Percentiles rank a stretch among this genome's conserved stretches.
phyloP scores from a whole-genome alignment of 2,797 vertebrate species.

The Cercopithecus neglectus region DNA sequence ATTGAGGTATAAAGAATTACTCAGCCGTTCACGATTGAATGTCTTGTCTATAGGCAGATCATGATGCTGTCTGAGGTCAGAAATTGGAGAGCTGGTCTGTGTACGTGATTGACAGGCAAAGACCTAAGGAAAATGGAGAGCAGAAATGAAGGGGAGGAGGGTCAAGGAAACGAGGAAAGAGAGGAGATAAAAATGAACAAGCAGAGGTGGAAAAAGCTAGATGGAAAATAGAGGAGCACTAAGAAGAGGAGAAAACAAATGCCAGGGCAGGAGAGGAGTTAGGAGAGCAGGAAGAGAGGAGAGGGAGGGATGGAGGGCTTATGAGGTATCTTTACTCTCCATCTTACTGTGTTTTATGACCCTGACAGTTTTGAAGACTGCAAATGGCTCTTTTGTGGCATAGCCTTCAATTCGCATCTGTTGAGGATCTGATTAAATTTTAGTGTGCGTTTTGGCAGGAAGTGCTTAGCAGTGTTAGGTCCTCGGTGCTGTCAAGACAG shows the following conservation, averaged over 20 bases:
- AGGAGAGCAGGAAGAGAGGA: background rate
- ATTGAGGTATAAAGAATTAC: background rate
- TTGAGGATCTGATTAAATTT: background rate
- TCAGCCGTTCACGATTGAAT: background rate
- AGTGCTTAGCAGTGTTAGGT: background rate
- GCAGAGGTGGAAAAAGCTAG: background rate
- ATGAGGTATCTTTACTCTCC: background rate
- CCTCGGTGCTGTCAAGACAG: background rate
- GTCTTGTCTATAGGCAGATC: background rate
- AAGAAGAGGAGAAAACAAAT: fast-evolving
- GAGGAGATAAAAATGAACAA: background rate
- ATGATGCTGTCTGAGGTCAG: background rate
- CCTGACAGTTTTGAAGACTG: background rate
- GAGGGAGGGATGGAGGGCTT: background rate
- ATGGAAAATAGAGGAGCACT: background rate
- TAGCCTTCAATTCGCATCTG: background rate
- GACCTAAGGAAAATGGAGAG: background rate
- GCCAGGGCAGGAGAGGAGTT: fast-evolving
- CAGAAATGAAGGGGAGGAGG: background rate
- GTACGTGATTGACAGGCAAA: background rate
- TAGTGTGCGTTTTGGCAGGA: background rate
- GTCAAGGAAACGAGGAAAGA: background rate
- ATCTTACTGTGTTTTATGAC: background rate
- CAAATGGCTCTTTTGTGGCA: background rate
- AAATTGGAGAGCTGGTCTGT: background rate